Evolutionary conservation across 1,140 invertebrate species (phyloP), one percentile per base, ranked within the genome.

Genomic region (Euglossa dilemma): DNA sequence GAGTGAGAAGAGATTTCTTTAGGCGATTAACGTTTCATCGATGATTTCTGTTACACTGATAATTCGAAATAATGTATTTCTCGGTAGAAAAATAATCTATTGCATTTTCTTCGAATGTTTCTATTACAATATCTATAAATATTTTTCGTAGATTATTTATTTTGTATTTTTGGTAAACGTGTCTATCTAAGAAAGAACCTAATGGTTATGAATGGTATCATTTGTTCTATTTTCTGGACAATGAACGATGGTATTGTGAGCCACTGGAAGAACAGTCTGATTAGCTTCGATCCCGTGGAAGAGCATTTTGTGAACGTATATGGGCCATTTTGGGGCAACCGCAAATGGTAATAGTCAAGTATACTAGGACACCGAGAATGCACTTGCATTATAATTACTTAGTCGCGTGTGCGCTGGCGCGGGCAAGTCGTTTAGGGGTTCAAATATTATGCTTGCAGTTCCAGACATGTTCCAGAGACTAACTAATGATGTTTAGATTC

Each of bases 371-470:
- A 74, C n/a, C 6, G 54, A 74, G 71, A 57, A 74, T 64, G 84
- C 59, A 69, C 50, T 56, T 23, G 77, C 36, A 54, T 76, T 76
- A 43, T 47, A 76, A 64, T 76, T 74, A 54, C 52, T 43, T 54
- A 66, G 20, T 56, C 25, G 61, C 25, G 25, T 52, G 20, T 61
- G 25, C 18, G 20, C 12, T 45, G 20, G n/a, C 52, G 70, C 45
- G 23, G 45, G 12, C 11, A 23, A 76, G 57, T 72, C 45, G 43
- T 47, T 63, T 45, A 61, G 47, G 28, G 2, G 25, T 69, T 20
- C 52, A 63, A 43, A 54, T 76, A 84, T 82, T 87, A 80, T 74
- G 73, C 73, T 54, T 57, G 71, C 79, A 74, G 85, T 84, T 69
- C 78, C 69, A 78, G 69, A 73, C 72, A 80, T 80, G 84, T 83